Evolutionary conservation across 2,113 vertebrate species (phyloP).

Genomic region (Pseudopodoces humilis): DNA sequence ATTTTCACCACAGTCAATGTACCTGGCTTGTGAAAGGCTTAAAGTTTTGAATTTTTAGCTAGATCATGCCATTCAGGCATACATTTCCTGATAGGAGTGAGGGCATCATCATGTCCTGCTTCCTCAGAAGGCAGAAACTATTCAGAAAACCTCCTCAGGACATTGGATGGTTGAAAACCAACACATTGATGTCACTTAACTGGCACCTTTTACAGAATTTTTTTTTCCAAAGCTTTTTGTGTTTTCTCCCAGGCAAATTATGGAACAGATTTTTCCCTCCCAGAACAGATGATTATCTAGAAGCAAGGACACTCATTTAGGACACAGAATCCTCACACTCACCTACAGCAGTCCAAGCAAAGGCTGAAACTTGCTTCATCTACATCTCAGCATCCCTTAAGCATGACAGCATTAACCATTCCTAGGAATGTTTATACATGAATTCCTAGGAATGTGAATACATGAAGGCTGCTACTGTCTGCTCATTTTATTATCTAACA

Average conservation of each 20-base stretch:
- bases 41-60: background rate
- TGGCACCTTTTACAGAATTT: background rate
- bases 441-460: background rate
- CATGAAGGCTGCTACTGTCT: background rate
- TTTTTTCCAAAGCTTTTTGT: background rate
- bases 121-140: background rate
- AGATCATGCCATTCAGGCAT: background rate
- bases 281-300: background rate
- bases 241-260: background rate
- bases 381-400: background rate
- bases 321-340: background rate
- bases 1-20: background rate
- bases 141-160: background rate
- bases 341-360: background rate
- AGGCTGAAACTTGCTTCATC: background rate
- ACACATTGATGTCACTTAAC: background rate
- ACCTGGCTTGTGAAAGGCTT: background rate
- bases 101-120: background rate
- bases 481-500: background rate
- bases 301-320: background rate
- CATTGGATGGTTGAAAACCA: background rate
- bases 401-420: background rate
- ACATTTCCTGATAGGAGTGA: background rate
- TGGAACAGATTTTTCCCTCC: background rate
- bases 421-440: background rate